phyloP scores from a whole-genome alignment of 2,113 vertebrate genomes.

The Petroica traversi region DNA sequence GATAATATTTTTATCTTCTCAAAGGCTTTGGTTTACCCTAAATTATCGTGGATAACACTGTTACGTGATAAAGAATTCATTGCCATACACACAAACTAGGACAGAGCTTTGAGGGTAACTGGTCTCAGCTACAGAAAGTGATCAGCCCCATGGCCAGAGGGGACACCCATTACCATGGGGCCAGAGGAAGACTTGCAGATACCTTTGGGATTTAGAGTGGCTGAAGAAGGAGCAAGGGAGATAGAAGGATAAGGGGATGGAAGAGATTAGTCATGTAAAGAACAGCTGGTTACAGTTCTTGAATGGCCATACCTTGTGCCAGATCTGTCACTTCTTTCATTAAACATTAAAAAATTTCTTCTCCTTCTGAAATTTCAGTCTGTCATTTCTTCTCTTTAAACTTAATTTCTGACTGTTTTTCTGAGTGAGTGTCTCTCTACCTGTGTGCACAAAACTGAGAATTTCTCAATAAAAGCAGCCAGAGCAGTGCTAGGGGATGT shows the following conservation, averaged over 20 bases:
- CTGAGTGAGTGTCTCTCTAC: not conserved
- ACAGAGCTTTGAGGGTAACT: not conserved
- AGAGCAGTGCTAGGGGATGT: not conserved
- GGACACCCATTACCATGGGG: too few species aligned
- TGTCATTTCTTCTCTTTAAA: not conserved
- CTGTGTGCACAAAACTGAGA: not conserved
- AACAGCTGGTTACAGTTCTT: not conserved
- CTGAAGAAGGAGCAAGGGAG: not conserved
- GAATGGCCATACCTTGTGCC: fast-evolving
- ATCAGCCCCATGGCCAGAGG: fast-evolving
- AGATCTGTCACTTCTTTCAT: not conserved
- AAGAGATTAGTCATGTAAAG: fast-evolving
- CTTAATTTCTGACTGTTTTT: not conserved
- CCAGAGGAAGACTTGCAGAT: not conserved
- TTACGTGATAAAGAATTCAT: not conserved
- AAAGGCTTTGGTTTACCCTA: not conserved
- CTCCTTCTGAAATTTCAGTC: not conserved
- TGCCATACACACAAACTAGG: too few species aligned
- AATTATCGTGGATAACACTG: not conserved
- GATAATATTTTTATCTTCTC: not conserved
- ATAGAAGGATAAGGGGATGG: not conserved
- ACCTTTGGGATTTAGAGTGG: not conserved
- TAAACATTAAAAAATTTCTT: not conserved
- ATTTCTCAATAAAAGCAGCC: not conserved
- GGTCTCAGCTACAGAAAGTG: not conserved